Evolutionary conservation across 2,113 vertebrate species (phyloP).

Genomic region (Sinocyclocheilus anshuiensis): DNA sequence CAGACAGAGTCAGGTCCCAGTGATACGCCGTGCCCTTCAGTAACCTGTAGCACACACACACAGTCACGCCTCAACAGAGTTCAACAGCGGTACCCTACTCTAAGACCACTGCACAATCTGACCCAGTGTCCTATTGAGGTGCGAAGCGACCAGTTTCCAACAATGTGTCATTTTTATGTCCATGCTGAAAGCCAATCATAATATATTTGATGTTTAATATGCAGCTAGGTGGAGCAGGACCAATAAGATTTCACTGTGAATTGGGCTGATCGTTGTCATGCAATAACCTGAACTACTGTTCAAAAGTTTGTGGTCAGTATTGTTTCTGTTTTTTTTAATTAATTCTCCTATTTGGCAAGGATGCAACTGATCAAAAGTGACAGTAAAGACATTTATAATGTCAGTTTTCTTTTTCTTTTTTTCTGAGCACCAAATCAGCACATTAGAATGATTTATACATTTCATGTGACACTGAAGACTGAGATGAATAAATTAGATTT

Average conservation of each 20-base stretch:
- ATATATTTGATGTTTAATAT: background rate
- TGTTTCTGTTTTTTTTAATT: no score
- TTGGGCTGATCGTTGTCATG: background rate
- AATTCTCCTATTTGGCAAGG: background rate
- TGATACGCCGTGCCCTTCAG: constrained; percentile 97
- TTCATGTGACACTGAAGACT: no score
- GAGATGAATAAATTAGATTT: no score
- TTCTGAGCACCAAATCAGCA: no score
- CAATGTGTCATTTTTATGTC: background rate
- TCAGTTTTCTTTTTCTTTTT: background rate
- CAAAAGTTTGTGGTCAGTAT: background rate
- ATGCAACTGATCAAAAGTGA: background rate
- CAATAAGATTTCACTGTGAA: background rate
- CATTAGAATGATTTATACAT: no score
- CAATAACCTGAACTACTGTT: background rate
- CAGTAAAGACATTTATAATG: background rate
- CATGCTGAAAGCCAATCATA: background rate
- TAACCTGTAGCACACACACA: constrained; percentile 76
- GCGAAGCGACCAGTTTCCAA: background rate
- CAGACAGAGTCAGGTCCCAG: constrained; percentile 97
- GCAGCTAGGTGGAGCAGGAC: background rate
- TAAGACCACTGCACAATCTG: constrained; percentile 27
- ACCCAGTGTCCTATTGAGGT: constrained; percentile 29
- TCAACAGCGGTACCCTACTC: constrained; percentile 14
- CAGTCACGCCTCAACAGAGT: background rate